Conservation (phyloP, 2,888 invertebrate genomes). For the Coleophora deauratella region DNA sequence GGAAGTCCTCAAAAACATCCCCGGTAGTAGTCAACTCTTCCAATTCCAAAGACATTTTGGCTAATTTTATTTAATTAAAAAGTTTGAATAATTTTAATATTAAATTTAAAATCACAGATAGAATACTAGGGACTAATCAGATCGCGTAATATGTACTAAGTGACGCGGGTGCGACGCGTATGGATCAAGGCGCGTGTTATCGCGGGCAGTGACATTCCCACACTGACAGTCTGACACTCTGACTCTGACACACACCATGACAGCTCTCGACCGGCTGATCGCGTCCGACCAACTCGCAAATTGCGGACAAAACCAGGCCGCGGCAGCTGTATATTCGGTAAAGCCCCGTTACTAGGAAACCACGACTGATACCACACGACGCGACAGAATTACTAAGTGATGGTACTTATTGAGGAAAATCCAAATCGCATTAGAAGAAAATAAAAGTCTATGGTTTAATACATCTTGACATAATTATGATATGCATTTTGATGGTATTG, state of each 20-base stretch:
- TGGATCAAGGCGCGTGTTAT: slow-evolving; percentile 27
- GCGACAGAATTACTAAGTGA: too few species aligned
- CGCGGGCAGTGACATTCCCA: slow-evolving; percentile 36
- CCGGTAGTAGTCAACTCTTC: slow-evolving; percentile 77
- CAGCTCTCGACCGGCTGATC: slow-evolving; percentile 3
- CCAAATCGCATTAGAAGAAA: background rate
- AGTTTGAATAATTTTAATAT: slow-evolving; percentile 31
- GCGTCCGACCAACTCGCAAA: slow-evolving; percentile 34
- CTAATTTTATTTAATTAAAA: slow-evolving; percentile 26
- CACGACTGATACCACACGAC: too few species aligned
- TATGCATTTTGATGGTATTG: too few species aligned
- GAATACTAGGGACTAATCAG: slow-evolving; percentile 57
- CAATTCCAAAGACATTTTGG: slow-evolving; percentile 78
- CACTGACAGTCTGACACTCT: slow-evolving; percentile 40
- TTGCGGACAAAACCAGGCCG: slow-evolving; percentile 39
- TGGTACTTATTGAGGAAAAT: too few species aligned
- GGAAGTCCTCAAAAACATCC: slow-evolving; percentile 83
- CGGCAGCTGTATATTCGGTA: slow-evolving; percentile 36
- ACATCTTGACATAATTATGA: too few species aligned
- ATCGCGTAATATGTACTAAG: slow-evolving; percentile 47
- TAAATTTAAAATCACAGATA: slow-evolving; percentile 52
- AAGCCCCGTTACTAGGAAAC: slow-evolving; percentile 24
- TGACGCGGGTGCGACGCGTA: slow-evolving; percentile 31
- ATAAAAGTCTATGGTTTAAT: too few species aligned
- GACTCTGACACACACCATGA: too few species aligned